Evolutionary conservation across 2,888 invertebrate genomes (phyloP).

Genomic region (Vesta saturnalis): DNA sequence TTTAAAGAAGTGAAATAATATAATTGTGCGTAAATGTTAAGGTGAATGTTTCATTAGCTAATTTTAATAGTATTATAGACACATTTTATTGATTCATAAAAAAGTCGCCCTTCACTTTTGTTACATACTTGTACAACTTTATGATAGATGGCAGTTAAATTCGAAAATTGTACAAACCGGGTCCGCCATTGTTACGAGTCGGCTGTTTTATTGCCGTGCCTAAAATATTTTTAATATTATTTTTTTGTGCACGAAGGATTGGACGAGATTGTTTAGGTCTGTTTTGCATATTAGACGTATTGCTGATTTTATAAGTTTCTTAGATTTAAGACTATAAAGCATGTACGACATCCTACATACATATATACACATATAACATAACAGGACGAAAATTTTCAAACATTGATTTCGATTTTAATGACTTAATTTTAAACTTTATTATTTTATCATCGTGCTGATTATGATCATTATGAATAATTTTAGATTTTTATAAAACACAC

Average conservation of each 20-base stretch:
- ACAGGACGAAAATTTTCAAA: constrained; percentile 45
- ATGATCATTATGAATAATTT: too few relatives aligned
- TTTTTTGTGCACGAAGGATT: constrained; percentile 47
- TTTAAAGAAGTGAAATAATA: too few relatives aligned
- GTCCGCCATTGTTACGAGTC: constrained; percentile 63
- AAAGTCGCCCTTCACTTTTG: constrained; percentile 8
- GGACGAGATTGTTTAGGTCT: constrained; percentile 45
- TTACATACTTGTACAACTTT: not conserved
- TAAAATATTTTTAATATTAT: constrained; percentile 52
- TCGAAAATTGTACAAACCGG: constrained; percentile 59
- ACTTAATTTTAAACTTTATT: constrained; percentile 1
- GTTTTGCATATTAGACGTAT: constrained; percentile 46
- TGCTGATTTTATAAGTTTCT: constrained; percentile 30
- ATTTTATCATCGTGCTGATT: not conserved
- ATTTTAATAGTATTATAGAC: too few relatives aligned
- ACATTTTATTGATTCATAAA: constrained; percentile 6
- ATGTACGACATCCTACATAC: constrained; percentile 24
- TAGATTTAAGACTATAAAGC: constrained; percentile 9
- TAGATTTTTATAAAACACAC: too few relatives aligned
- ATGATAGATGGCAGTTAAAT: constrained; percentile 56
- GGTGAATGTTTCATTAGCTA: too few relatives aligned
- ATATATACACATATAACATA: not conserved
- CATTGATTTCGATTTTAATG: constrained; percentile 55
- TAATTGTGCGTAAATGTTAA: too few relatives aligned
- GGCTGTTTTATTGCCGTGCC: constrained; percentile 59